These are phyloP conservation scores for Odontamblyopus lacepedii DNA, from an alignment of 2,797 vertebrate species.

Conservation along the genomic window DNA sequence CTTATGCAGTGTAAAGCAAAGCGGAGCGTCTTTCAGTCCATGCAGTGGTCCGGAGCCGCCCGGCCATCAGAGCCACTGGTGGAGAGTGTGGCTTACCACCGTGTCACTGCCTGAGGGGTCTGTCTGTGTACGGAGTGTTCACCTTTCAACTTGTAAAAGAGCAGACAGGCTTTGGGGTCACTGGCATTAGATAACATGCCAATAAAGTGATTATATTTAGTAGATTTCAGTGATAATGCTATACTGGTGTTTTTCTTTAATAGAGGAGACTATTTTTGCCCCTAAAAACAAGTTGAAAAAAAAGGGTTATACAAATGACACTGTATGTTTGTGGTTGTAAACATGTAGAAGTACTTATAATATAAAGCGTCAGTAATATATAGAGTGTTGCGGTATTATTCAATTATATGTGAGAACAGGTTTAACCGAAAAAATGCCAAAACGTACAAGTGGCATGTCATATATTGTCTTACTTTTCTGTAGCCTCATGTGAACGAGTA, in stretches of 20 bases:
- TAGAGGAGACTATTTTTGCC: too few relatives aligned
- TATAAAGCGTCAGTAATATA: too few relatives aligned
- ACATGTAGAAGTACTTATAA: too few relatives aligned
- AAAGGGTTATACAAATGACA: too few relatives aligned
- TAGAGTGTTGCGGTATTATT: too few relatives aligned
- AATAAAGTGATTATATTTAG: not conserved
- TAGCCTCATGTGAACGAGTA: not conserved
- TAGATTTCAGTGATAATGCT: not conserved
- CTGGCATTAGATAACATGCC: not conserved
- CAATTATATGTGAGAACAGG: too few relatives aligned
- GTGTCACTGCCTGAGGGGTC: conserved; percentile 53
- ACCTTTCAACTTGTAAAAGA: conserved; percentile 32
- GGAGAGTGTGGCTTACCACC: conserved; percentile 74
- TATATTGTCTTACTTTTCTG: not conserved
- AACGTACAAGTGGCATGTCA: too few relatives aligned
- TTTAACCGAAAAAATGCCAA: too few relatives aligned
- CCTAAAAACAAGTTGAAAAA: too few relatives aligned
- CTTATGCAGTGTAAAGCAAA: conserved; percentile 44
- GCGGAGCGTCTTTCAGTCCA: conserved; percentile 36
- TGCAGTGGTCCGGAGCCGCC: conserved; percentile 39
- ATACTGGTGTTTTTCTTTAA: too few relatives aligned
- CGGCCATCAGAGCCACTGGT: conserved; percentile 53
- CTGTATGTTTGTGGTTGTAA: too few relatives aligned
- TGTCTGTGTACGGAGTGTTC: conserved; percentile 42
- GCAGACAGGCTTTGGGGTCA: not conserved